Percentiles rank a stretch among this genome's conserved stretches.
phyloP scores from a whole-genome alignment of 2,113 vertebrate species.

The Sylvia atricapilla region DNA sequence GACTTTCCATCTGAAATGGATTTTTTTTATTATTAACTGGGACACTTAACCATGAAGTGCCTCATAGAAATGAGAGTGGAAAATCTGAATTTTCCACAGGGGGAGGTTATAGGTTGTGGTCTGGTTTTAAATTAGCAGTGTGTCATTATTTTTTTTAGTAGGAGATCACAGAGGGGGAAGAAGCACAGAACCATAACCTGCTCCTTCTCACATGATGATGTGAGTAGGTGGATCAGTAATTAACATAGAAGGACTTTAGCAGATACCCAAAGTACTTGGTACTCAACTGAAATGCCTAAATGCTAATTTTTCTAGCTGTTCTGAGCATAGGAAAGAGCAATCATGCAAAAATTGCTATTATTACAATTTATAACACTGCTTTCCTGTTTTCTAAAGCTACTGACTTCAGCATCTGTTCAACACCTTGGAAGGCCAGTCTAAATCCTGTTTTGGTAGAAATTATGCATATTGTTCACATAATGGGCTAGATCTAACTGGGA shows the following conservation, averaged over 20 bases:
- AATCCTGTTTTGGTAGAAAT: background rate
- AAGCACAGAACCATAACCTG: rapidly evolving
- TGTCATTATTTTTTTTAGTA: background rate
- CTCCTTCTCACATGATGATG: background rate
- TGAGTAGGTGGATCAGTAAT: background rate
- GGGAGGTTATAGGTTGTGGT: background rate
- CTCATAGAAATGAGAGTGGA: background rate
- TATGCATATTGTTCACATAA: background rate
- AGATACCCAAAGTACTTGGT: background rate
- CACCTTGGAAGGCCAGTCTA: background rate
- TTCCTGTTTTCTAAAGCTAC: background rate
- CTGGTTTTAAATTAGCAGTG: background rate
- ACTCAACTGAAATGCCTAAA: background rate
- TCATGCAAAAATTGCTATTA: background rate
- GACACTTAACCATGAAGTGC: background rate
- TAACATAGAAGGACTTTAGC: background rate
- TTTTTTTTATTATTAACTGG: background rate
- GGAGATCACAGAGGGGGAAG: background rate
- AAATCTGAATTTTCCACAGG: background rate
- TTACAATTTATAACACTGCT: background rate
- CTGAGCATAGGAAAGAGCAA: background rate
- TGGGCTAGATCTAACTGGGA: background rate
- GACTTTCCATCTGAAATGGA: background rate
- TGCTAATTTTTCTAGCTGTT: rapidly evolving
- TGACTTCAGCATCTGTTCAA: background rate